Conservation (phyloP, 2,113 vertebrate species). For the Zosterops borbonicus region DNA sequence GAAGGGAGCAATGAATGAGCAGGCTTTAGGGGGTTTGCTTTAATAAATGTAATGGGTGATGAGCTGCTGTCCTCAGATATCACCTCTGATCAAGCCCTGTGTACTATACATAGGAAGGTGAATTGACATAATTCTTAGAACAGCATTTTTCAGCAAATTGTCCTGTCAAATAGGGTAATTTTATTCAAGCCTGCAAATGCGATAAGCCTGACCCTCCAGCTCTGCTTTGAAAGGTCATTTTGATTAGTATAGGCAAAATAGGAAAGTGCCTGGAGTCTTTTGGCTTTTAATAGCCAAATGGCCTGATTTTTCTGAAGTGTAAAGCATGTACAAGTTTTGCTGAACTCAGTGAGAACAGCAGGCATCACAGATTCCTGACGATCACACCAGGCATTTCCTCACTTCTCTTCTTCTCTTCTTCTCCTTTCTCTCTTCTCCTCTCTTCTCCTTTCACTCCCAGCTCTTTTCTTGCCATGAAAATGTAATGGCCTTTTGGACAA, state of each 20-base stretch:
- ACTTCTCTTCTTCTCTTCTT: neutral
- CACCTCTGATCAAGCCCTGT: neutral
- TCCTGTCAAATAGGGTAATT: constrained; percentile 67
- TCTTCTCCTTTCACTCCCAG: neutral
- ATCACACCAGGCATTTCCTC: neutral
- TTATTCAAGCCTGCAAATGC: constrained; percentile 41
- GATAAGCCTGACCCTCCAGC: constrained; percentile 60
- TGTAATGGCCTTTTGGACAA: constrained; percentile 51
- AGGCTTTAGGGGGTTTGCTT: neutral
- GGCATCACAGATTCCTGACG: neutral
- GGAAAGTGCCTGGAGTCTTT: neutral
- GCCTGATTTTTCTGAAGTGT: neutral
- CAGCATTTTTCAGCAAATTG: constrained; percentile 59
- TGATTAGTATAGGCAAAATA: constrained; percentile 57
- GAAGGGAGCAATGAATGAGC: neutral
- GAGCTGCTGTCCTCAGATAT: neutral
- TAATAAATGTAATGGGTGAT: neutral
- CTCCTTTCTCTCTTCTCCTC: neutral
- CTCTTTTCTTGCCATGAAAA: constrained; percentile 34
- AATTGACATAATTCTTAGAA: constrained; percentile 26
- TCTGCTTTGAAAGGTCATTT: constrained; percentile 67
- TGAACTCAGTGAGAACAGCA: neutral
- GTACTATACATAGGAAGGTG: neutral
- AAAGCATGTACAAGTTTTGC: neutral
- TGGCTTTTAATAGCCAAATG: neutral